These are phyloP conservation scores for Carabus problematicus DNA, from an alignment of 2,888 invertebrate species.

Conservation along the genomic window DNA sequence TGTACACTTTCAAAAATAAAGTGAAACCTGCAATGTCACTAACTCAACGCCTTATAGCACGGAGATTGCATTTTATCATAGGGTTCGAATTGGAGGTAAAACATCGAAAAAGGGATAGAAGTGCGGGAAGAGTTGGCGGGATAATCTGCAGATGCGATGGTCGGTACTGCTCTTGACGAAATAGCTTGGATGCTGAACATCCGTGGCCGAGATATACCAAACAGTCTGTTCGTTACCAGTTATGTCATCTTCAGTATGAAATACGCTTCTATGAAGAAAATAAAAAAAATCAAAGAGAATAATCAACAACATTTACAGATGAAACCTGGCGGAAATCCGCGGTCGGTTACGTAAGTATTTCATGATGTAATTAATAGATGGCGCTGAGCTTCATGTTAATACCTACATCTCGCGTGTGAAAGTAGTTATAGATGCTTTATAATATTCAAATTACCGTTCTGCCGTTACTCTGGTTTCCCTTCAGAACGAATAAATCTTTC, in stretches of 20 bases:
- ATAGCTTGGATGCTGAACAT: conserved; percentile 89
- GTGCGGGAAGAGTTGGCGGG: conserved; percentile 69
- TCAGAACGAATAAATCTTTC: too few relatives aligned
- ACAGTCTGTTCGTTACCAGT: conserved; percentile 79
- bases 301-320: conserved; percentile 61
- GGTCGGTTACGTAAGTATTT: conserved; percentile 68
- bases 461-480: too few relatives aligned
- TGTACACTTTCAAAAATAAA: neutral
- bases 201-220: conserved; percentile 83
- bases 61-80: conserved; percentile 18
- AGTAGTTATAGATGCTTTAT: too few relatives aligned
- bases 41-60: neutral
- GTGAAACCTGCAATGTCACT: too few relatives aligned
- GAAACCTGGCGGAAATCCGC: conserved; percentile 67
- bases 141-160: conserved; percentile 75
- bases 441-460: too few relatives aligned
- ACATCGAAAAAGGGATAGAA: conserved; percentile 72
- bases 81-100: conserved; percentile 59
- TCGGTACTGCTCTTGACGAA: conserved; percentile 87
- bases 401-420: too few relatives aligned
- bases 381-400: too few relatives aligned
- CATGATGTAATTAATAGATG: too few relatives aligned
- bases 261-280: conserved; percentile 75
- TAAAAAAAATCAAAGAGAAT: conserved; percentile 64
- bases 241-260: conserved; percentile 75